Conservation (phyloP, 64 coral and sea anemone species). For the Astreopora myriophthalma region DNA sequence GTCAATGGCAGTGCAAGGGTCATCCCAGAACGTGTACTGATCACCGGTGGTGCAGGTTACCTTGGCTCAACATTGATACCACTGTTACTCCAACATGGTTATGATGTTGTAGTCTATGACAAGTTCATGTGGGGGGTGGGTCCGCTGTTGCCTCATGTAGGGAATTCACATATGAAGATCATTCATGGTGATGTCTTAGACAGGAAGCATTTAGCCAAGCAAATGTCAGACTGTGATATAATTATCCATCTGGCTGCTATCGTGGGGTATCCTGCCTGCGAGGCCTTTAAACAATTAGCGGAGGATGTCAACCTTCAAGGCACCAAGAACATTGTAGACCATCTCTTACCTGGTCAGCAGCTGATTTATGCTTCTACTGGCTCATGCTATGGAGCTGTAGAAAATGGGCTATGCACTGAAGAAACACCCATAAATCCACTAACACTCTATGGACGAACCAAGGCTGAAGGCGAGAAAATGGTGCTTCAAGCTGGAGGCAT, state of each 20-base stretch:
- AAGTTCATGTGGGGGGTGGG: constrained; percentile 84
- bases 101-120: constrained; percentile 81
- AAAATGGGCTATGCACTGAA: constrained; percentile 87
- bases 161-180: constrained; percentile 63
- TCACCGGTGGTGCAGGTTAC: constrained; percentile 94
- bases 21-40: constrained; percentile 51
- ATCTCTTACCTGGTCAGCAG: constrained; percentile 57
- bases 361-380: constrained; percentile 94
- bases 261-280: constrained; percentile 93
- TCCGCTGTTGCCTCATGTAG: constrained; percentile 49
- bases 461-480: constrained; percentile 78
- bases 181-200: constrained; percentile 88
- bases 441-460: constrained; percentile 92
- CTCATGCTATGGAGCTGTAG: constrained; percentile 90
- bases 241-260: constrained; percentile 91
- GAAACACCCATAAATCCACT: constrained; percentile 88
- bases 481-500: constrained; percentile 63
- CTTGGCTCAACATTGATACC: constrained; percentile 86
- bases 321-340: constrained; percentile 75
- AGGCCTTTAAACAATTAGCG: constrained; percentile 74
- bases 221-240: constrained; percentile 62
- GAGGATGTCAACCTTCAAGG: constrained; percentile 78
- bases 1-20: neutral
- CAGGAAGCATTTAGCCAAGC: constrained; percentile 52
- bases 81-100: constrained; percentile 65